Evolutionary conservation across 2,888 invertebrate genomes (phyloP).

Genomic region (Monopis laevigella): DNA sequence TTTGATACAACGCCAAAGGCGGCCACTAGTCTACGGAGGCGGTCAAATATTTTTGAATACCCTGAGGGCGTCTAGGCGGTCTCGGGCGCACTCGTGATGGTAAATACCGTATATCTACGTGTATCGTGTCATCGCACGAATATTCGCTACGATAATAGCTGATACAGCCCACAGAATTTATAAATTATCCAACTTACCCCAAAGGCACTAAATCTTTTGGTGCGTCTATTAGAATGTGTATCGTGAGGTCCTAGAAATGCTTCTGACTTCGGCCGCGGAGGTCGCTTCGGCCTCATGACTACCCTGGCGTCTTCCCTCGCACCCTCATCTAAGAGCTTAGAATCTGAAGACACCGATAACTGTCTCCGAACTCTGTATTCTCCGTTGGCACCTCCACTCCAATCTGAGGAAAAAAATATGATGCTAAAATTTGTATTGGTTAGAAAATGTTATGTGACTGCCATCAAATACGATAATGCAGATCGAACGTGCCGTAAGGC

Average conservation of each 20-base stretch:
- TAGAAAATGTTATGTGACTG: neutral
- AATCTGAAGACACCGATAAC: conserved; percentile 91
- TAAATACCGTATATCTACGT: no score
- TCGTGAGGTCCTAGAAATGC: conserved; percentile 84
- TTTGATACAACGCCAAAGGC: no score
- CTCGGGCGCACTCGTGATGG: no score
- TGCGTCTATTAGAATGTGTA: conserved; percentile 79
- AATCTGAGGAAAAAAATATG: conserved; percentile 64
- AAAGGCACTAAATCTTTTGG: conserved; percentile 96
- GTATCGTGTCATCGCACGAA: neutral
- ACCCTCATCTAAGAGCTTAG: conserved; percentile 89
- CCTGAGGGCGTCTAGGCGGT: no score
- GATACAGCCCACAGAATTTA: no score
- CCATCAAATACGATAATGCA: no score
- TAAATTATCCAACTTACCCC: conserved; percentile 74
- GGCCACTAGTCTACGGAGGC: no score
- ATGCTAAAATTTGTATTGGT: no score
- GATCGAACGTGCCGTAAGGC: no score
- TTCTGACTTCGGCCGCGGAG: conserved; percentile 95
- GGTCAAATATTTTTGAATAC: no score
- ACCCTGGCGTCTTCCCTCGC: conserved; percentile 90
- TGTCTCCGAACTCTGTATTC: conserved; percentile 89
- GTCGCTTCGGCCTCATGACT: conserved; percentile 89
- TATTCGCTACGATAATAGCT: neutral
- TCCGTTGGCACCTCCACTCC: conserved; percentile 74